A percentile compares a stretch with the other conserved stretches of the same genome.
Evolutionary conservation across 2,113 vertebrate genomes (phyloP).

Genomic region (Macquaria australasica): DNA sequence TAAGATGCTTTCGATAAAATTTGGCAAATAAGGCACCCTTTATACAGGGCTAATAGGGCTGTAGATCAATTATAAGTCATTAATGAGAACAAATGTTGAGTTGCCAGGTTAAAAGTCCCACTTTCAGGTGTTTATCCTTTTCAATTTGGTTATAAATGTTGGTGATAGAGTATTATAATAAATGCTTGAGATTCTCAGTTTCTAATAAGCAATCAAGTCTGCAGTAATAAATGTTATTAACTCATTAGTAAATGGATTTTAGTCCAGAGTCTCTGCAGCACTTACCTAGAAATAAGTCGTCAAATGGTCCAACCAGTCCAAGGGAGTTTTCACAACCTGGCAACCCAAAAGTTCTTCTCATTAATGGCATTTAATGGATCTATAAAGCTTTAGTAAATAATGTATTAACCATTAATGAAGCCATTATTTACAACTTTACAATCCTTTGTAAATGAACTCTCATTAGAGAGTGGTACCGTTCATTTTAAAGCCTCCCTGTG

Average conservation of each 20-base stretch:
- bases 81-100: not conserved
- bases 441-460: not conserved
- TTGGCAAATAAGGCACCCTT: not conserved
- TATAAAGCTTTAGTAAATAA: not conserved
- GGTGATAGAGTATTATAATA: not conserved
- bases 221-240: not conserved
- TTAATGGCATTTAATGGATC: not conserved
- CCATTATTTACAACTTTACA: not conserved
- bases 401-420: not conserved
- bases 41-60: no score
- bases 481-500: not conserved
- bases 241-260: not conserved
- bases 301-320: not conserved
- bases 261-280: not conserved
- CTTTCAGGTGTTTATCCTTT: not conserved
- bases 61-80: not conserved
- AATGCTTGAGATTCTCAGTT: not conserved
- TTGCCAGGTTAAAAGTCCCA: constrained; percentile 11
- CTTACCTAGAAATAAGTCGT: not conserved
- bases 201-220: not conserved
- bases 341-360: not conserved
- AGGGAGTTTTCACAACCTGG: constrained; percentile 1
- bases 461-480: not conserved
- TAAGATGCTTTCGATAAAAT: not conserved
- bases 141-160: not conserved